phyloP scores from a whole-genome alignment of 1,140 invertebrate species.

The Araneus ventricosus region DNA sequence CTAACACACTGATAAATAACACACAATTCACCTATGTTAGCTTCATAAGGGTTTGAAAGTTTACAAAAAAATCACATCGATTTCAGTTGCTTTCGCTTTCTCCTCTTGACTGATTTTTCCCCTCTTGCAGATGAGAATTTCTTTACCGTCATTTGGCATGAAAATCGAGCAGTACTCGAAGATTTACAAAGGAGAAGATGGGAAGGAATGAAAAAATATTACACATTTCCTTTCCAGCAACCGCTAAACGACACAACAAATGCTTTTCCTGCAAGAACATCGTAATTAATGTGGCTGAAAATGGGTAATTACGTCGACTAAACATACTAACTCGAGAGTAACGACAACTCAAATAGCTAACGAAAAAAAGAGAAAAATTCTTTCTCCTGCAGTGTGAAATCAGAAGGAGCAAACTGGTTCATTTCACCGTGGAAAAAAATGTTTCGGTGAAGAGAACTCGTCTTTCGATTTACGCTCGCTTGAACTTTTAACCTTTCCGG shows the following conservation, averaged over 20 bases:
- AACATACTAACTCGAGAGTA: slow-evolving; percentile 33
- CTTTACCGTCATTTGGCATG: neutral
- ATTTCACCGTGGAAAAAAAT: slow-evolving; percentile 20
- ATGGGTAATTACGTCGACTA: slow-evolving; percentile 62
- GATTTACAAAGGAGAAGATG: slow-evolving; percentile 21
- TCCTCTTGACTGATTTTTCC: neutral
- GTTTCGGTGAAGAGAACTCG: neutral
- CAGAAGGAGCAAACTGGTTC: slow-evolving; percentile 4
- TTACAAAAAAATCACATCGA: too few relatives aligned
- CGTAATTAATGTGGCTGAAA: slow-evolving; percentile 65
- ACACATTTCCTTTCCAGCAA: slow-evolving; percentile 1
- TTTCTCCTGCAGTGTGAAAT: slow-evolving; percentile 16
- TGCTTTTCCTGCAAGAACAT: slow-evolving; percentile 49
- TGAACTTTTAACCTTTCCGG: slow-evolving; percentile 18
- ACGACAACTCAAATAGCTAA: slow-evolving; percentile 30
- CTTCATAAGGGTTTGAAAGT: too few relatives aligned
- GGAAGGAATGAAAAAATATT: slow-evolving; percentile 50
- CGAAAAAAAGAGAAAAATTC: neutral
- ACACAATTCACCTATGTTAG: too few relatives aligned
- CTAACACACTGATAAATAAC: too few relatives aligned
- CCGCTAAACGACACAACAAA: slow-evolving; percentile 59
- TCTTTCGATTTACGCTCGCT: neutral
- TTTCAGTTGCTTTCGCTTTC: neutral
- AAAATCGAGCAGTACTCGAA: slow-evolving; percentile 13
- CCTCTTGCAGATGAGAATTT: neutral